phyloP scores from a whole-genome alignment of 2,888 invertebrate genomes.

The Diplolepis rosae region DNA sequence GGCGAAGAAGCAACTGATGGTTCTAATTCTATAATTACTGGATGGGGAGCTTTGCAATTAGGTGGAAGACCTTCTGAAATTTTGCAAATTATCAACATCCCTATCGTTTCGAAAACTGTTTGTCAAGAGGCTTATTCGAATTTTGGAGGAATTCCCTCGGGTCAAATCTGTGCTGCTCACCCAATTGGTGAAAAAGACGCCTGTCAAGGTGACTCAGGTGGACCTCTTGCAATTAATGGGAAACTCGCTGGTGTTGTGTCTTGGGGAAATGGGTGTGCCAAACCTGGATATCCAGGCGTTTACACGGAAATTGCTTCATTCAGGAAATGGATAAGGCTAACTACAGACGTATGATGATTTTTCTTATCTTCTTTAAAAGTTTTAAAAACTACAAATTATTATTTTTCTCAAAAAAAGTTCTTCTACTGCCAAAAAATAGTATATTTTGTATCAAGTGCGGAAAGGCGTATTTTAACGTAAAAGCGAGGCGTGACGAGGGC shows the following conservation, averaged over 20 bases:
- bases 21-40: constrained; percentile 50
- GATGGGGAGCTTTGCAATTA: constrained; percentile 55
- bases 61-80: constrained; percentile 54
- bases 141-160: constrained; percentile 47
- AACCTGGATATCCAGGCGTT: constrained; percentile 71
- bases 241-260: constrained; percentile 58
- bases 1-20: constrained; percentile 56
- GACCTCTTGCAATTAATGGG: constrained; percentile 51
- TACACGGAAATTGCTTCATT: constrained; percentile 75
- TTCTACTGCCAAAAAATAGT: no score
- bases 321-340: constrained; percentile 68
- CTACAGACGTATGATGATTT: not conserved
- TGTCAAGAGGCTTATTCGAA: not conserved
- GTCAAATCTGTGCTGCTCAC: constrained; percentile 77
- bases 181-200: constrained; percentile 74
- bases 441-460: no score
- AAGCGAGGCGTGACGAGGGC: no score
- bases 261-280: constrained; percentile 76
- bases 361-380: not conserved
- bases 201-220: constrained; percentile 59
- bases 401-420: not conserved
- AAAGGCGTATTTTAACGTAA: no score
- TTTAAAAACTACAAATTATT: not conserved
- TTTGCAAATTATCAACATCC: constrained; percentile 76
- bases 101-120: constrained; percentile 62